Evolutionary conservation across 2,888 invertebrate species (phyloP), one percentile per base, ranked within the genome.

Genomic region (Gisinianus flammeolus): DNA sequence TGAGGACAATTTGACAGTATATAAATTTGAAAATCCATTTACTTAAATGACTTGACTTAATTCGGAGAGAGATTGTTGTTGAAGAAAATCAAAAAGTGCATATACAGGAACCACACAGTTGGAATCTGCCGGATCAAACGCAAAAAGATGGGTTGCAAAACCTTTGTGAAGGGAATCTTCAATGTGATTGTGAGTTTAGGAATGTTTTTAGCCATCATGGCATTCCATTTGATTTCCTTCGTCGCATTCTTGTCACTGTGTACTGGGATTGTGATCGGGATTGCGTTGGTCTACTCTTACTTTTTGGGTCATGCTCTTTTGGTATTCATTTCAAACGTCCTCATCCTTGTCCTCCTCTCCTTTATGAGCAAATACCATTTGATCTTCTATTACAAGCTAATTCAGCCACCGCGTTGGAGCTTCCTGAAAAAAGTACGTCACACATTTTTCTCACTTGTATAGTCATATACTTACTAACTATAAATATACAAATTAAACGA

Each of bases 351-450:
- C 10, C 26, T 77, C 28, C 67, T 77, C 26, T 71, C 77, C 19
- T 71, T 70, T 19, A 26, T 77, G 31, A 77, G 77, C 52, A 77
- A 77, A 22, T 77, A 62, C 30, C 77, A 77, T n/a, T n/a, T 77
- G n/a, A 26, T 62, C n/a, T 71, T 70, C 24, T 77, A 71, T 52
- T 56, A 77, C 66, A 70, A 77, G 44, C 52, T 77, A 6, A 77
- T 77, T 19, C 44, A 70, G 19, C 77, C 77, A 2, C 62, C 64
- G 3, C 58, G 71, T 24, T 77, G 70, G 70, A 58, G 30, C 4
- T 62, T 68, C 26, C 28, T 71, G 1, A 64, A 33, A 10, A 71
- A 62, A 62, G 77, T 77, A 30, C 10, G 70, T 56, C 19, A 12
- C 62, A 31, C n/a, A 28, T 26, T 33, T 24, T 35, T 56, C 54